Base-by-base conservation (phyloP, 2,797 vertebrate genomes). In the Poeciliopsis paucimaculata region DNA sequence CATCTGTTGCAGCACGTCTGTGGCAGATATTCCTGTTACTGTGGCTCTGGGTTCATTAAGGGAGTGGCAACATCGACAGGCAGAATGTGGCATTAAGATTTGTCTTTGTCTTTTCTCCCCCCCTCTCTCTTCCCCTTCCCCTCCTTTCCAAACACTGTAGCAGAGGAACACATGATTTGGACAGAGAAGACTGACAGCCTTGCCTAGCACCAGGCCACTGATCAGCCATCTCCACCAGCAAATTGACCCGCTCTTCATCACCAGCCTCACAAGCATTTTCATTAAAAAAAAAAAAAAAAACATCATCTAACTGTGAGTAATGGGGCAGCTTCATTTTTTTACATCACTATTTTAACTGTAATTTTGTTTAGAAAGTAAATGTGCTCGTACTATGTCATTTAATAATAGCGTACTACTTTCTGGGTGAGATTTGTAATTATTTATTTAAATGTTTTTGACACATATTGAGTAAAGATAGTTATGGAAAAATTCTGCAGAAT, bases 251-350 rank as follows among this genome's bases (percentile, higher is more conserved):
- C 90, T 91, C 86, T 91, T 91, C 90, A 94, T 93, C 92, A 93
- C 92, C 94, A 95, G 92, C 92, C 90, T 76, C 93, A 92, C 92
- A 89, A 91, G 87, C 91, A 91, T 90, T 91, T 91, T 89, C 79
- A 77, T 87, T 0, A 26, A 73, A 60, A 41, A 74, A 15, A 36
- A 11, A 91, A 73, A 10, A 72, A 51, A 93, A 92, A 91, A 91
- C 93, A 86, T 94, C 93, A 93, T 94, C 93, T 92, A 93, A 94
- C 94, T 95, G 94, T 95, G 83, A 95, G 94, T 94, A 90, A 68
- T 13, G 26, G 34, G 41, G 39, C 73, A n/a, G 47, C 53, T 75
- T 80, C 1, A n/a, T 79, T 78, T n/a, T 79, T 51, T 3, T 73
- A 20, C 55, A 78, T n/a, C 36, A 39, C 45, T 68, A 36, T 76